Base-by-base conservation (phyloP, 2,113 vertebrate genomes). In the Zapornia atra region DNA sequence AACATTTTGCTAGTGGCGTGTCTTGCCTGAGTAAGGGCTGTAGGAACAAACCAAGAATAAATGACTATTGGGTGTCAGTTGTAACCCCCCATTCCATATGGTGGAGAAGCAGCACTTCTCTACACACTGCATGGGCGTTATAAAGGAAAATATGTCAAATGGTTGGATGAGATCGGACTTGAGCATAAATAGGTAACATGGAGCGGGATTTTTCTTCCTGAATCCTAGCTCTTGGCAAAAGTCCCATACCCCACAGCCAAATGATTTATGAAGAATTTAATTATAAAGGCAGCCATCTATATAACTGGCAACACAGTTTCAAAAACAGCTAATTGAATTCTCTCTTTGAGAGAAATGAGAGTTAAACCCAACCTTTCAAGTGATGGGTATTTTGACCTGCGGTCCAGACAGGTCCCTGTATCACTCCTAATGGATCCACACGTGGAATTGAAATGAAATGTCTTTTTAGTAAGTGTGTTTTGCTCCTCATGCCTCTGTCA, bases 121-220 rank as follows among this genome's bases (percentile, higher is more conserved):
- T 53, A 10, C 51, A 12, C 0, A 3, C 91, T 22, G 48, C 56
- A 9, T 18, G 42, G 61, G 57, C 16, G 9, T 13, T 46, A 33
- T 8, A 29, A 68, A 82, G 22, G 33, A n/a, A 64, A 82, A 68
- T 1, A 24, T 2, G 5, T 80, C 51, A 15, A 69, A 25, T 3
- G 8, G 12, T 3, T 46, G 51, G 31, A 9, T 38, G 38, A 34
- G 48, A 9, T 33, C 24, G 64, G 28, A 8, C 36, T 51, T 60
- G n/a, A 20, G 53, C 34, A 8, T 1, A 59, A 82, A 33, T 11
- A 7, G 54, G 40, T 42, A 5, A n/a, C 5, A n/a, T 0, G 2
- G 61, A 78, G 77, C 48, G 72, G 48, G 65, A 44, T 4, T 29
- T 71, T 56, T 59, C n/a, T 42, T 84, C 60, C 57, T 2, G 0